Conservation (phyloP, 2,113 vertebrate species). For the Solea solea region DNA sequence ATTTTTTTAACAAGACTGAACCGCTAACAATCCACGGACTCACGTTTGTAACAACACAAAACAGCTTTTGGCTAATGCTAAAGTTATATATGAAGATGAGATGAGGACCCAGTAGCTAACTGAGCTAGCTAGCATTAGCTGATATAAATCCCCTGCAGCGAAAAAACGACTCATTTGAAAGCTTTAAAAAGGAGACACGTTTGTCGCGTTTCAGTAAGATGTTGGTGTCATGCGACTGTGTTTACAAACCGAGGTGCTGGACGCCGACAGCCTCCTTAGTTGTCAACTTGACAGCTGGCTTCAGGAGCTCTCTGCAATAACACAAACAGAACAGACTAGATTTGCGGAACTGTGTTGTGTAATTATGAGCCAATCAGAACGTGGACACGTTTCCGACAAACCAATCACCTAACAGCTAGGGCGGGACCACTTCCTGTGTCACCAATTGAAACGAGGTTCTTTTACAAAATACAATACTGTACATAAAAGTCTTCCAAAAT, state of each 20-base stretch:
- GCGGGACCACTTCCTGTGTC: slow-evolving; percentile 11
- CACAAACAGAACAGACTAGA: slow-evolving; percentile 61
- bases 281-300: not conserved
- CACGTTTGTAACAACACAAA: slow-evolving; percentile 7
- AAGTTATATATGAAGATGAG: slow-evolving; percentile 9
- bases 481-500: too few relatives aligned
- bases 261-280: not conserved
- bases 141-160: not conserved
- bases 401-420: slow-evolving; percentile 42
- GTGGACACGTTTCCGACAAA: not conserved
- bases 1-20: not conserved
- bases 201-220: not conserved
- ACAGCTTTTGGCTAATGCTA: slow-evolving; percentile 20
- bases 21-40: not conserved
- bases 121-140: slow-evolving; percentile 61
- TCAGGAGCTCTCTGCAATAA: slow-evolving; percentile 17
- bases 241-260: slow-evolving; percentile 38
- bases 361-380: slow-evolving; percentile 53
- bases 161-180: not conserved
- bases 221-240: rapidly evolving
- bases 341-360: slow-evolving; percentile 61
- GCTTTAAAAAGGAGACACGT: not conserved
- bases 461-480: slow-evolving; percentile 13
- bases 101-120: slow-evolving; percentile 40
- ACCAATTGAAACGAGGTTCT: not conserved